Evolutionary conservation across 2,888 invertebrate species (phyloP).

Genomic region (Lepidocyrtinus sp.): DNA sequence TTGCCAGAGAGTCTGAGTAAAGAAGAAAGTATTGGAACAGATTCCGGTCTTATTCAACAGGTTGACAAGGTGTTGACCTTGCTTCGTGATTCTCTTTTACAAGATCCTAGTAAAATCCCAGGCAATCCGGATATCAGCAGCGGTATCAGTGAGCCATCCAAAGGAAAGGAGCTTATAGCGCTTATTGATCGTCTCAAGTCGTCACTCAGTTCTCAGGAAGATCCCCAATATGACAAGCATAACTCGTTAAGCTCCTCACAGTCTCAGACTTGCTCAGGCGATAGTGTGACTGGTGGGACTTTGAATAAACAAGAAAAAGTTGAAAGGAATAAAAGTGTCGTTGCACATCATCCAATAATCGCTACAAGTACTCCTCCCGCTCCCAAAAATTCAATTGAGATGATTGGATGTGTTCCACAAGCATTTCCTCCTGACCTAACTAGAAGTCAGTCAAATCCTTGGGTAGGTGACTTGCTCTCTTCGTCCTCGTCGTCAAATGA

Average conservation of each 20-base stretch:
- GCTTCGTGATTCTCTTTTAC: constrained; percentile 81
- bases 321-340: not conserved
- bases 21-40: not conserved
- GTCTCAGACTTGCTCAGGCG: not conserved
- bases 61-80: constrained; percentile 84
- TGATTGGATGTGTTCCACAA: constrained; percentile 42
- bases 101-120: constrained; percentile 58
- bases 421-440: constrained; percentile 30
- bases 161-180: constrained; percentile 78
- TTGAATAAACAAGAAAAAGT: not conserved
- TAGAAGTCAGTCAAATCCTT: constrained; percentile 53
- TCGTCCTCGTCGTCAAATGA: constrained; percentile 21
- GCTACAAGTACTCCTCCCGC: not conserved
- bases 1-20: not conserved
- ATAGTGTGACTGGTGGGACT: not conserved
- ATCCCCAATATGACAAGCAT: constrained; percentile 63
- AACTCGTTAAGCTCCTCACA: constrained; percentile 26
- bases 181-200: constrained; percentile 82
- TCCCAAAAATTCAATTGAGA: constrained; percentile 8
- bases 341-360: not conserved
- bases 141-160: constrained; percentile 72
- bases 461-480: constrained; percentile 31
- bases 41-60: constrained; percentile 80
- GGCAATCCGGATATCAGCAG: constrained; percentile 32
- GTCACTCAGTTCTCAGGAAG: constrained; percentile 72